Percentiles rank a stretch among this genome's conserved stretches.
Conservation (phyloP, 2,113 vertebrate genomes). For the Willisornis vidua region DNA sequence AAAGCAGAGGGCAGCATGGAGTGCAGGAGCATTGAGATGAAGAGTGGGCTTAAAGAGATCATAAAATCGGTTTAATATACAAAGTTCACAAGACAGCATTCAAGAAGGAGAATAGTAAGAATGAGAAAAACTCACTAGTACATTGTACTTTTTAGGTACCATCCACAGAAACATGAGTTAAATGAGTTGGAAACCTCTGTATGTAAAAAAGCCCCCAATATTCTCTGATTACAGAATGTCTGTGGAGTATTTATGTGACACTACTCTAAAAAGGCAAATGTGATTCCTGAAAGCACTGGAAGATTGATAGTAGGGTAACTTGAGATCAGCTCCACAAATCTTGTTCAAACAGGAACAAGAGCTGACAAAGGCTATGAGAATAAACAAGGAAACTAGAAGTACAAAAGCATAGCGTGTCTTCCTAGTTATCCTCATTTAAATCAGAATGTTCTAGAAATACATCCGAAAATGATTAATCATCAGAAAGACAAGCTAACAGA, state of each 20-base stretch:
- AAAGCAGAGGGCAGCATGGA: neutral
- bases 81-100: neutral
- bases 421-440: neutral
- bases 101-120: neutral
- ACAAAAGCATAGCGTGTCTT: neutral
- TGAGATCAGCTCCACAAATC: neutral
- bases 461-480: neutral
- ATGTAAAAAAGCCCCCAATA: neutral
- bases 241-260: neutral
- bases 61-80: rapidly evolving
- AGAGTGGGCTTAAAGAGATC: neutral
- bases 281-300: neutral
- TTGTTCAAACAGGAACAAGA: neutral
- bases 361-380: neutral
- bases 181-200: neutral
- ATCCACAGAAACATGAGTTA: neutral
- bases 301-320: neutral
- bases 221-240: neutral
- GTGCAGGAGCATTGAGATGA: neutral
- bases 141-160: neutral
- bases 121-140: neutral
- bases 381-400: neutral
- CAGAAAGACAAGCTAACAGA: neutral
- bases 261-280: neutral
- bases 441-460: neutral